Evolutionary conservation across 2,113 vertebrate genomes (phyloP).

Genomic region (Bujurquina vittata): DNA sequence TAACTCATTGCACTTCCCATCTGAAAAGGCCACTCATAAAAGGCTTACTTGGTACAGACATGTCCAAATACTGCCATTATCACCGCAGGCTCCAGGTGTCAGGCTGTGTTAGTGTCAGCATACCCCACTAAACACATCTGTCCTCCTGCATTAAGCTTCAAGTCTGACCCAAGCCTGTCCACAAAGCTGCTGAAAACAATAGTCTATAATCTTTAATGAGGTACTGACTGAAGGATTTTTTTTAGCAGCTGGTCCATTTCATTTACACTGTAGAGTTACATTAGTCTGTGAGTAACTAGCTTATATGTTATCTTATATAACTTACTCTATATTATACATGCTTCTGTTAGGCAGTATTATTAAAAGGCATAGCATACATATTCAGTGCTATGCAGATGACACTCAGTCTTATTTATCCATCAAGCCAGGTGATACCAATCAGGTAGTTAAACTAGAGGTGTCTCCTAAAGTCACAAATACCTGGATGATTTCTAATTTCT

Average conservation of each 20-base stretch:
- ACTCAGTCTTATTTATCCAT: too few species aligned
- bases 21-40: constrained; percentile 48
- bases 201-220: constrained; percentile 29
- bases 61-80: constrained; percentile 71
- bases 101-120: constrained; percentile 59
- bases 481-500: too few species aligned
- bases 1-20: constrained; percentile 40
- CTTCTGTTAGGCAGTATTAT: too few species aligned
- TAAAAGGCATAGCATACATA: too few species aligned
- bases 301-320: too few species aligned
- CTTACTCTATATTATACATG: too few species aligned
- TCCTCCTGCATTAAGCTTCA: constrained; percentile 64
- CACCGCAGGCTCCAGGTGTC: constrained; percentile 64
- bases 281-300: neutral
- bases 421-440: too few species aligned
- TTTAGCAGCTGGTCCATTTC: neutral
- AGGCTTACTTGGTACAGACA: constrained; percentile 55
- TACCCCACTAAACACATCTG: constrained; percentile 60
- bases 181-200: constrained; percentile 41
- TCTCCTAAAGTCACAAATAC: too few species aligned
- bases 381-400: too few species aligned
- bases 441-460: too few species aligned
- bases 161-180: constrained; percentile 60
- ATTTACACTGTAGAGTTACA: neutral
- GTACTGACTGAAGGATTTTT: constrained; percentile 19